phyloP scores from a whole-genome alignment of 2,113 vertebrate genomes.

The Corythornis vintsioides region DNA sequence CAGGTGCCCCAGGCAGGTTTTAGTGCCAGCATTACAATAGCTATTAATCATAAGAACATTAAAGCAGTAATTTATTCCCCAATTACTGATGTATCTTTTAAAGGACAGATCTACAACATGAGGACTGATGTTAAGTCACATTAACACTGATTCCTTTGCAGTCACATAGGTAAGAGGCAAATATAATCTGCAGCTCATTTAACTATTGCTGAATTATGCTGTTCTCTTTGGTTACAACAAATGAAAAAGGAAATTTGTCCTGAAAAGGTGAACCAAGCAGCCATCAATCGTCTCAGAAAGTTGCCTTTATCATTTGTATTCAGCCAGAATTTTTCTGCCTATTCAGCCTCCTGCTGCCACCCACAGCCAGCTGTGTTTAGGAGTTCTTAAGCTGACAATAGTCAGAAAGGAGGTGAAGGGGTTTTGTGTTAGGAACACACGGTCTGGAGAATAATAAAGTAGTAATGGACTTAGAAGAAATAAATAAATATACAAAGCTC shows the following conservation, averaged over 20 bases:
- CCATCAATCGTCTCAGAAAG: neutral
- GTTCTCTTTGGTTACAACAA: neutral
- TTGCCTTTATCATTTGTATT: neutral
- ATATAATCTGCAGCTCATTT: neutral
- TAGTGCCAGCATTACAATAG: neutral
- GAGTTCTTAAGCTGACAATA: neutral
- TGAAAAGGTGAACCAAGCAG: neutral
- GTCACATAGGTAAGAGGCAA: neutral
- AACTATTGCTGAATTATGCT: neutral
- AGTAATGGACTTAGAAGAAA: neutral
- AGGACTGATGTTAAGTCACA: neutral
- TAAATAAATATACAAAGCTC: too few relatives aligned
- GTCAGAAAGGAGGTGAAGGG: neutral
- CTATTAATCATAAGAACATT: neutral
- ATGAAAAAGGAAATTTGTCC: neutral
- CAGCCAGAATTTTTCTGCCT: constrained; percentile 18
- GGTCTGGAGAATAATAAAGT: neutral
- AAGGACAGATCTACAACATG: neutral
- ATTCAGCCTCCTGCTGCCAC: constrained; percentile 58
- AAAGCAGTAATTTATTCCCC: too few relatives aligned
- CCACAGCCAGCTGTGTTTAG: constrained; percentile 50
- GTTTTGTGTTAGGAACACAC: neutral
- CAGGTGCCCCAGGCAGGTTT: neutral
- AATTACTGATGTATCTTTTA: too few relatives aligned
- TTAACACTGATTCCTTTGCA: neutral